Evolutionary conservation across 2,797 vertebrate species (phyloP).

Genomic region (Sebastolobus alascanus): DNA sequence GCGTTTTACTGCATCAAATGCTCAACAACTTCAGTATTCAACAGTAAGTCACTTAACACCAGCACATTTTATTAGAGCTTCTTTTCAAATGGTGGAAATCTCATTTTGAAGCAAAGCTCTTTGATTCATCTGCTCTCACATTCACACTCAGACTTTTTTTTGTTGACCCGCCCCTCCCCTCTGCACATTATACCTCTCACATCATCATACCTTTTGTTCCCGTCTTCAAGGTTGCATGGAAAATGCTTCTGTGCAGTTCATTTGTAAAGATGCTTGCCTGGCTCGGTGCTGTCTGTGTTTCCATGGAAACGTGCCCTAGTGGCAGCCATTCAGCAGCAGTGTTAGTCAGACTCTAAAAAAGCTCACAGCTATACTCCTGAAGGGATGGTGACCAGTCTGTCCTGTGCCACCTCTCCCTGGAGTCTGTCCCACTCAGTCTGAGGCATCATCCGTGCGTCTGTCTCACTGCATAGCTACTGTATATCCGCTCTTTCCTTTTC

Average conservation of each 20-base stretch:
- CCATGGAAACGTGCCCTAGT: constrained; percentile 76
- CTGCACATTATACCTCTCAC: constrained; percentile 24
- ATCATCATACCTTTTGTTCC: constrained; percentile 46
- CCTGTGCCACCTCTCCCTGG: constrained; percentile 45
- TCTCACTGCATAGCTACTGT: constrained; percentile 14
- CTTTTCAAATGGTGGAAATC: constrained; percentile 3
- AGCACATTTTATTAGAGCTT: neutral
- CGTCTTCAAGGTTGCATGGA: constrained; percentile 60
- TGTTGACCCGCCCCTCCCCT: constrained; percentile 11
- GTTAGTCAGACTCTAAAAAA: constrained; percentile 55
- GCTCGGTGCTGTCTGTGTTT: constrained; percentile 61
- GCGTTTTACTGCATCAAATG: neutral
- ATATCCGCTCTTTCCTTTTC: neutral
- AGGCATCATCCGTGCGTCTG: constrained; percentile 45
- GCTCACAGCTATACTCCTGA: constrained; percentile 52
- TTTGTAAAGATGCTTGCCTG: constrained; percentile 57
- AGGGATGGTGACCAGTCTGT: constrained; percentile 51
- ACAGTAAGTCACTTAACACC: neutral
- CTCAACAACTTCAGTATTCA: neutral
- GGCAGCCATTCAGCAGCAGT: constrained; percentile 49
- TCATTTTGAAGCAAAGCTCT: constrained; percentile 14
- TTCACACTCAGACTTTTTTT: constrained; percentile 12
- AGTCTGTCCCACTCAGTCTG: constrained; percentile 31
- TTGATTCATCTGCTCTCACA: neutral
- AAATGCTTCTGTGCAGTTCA: constrained; percentile 47